Evolutionary conservation across 1,140 invertebrate species (phyloP), one percentile per base, ranked within the genome.

Genomic region (Anastatus disparis): DNA sequence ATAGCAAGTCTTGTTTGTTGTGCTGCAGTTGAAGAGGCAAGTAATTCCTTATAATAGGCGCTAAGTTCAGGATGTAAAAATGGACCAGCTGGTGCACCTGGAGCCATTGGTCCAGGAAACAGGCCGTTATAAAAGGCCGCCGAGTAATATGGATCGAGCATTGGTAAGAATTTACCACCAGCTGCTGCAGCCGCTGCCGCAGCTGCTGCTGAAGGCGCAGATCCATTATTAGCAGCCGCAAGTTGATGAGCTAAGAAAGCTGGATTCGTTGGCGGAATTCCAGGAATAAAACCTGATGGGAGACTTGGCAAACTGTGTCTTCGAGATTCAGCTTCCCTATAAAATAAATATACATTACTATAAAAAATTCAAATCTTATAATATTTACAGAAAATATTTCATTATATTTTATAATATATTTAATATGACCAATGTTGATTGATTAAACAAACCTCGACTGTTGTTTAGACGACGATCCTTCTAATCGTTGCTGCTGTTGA

Each of bases 21-120:
- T 8, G 50, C 17, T 15, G 62, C 15, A 70, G 81, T 78, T 38
- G 79, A 79, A 68, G 81, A 80, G 71, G 82, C 80, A 56, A 85
- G 72, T 35, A 84, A 71, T 77, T 86, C 83, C 70, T 85, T 85
- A 65, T 85, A 85, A 73, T 85, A 85, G 56, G 84, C 83, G 77
- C 74, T 83, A 53, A 86, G 77, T 52, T 86, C 84, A 6, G 84
- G 82, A 17, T 82, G 70, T 42, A 85, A 65, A 66, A 81, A 82
- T n/a, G 82, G 75, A 15, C 40, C 29, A 77, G 74, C 38, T 77
- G 62, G 24, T 3, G 46, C 46, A 2, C 63, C 66, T 3, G 71
- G 59, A 8, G 56, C 22, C 74, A 82, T 79, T 22, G 78, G 79
- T 29, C 82, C 78, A 13, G 83, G 77, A 59, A 86, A 78, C 29